Evolutionary conservation across 1,140 invertebrate species (phyloP).

Genomic region (Antheraea pernyi): DNA sequence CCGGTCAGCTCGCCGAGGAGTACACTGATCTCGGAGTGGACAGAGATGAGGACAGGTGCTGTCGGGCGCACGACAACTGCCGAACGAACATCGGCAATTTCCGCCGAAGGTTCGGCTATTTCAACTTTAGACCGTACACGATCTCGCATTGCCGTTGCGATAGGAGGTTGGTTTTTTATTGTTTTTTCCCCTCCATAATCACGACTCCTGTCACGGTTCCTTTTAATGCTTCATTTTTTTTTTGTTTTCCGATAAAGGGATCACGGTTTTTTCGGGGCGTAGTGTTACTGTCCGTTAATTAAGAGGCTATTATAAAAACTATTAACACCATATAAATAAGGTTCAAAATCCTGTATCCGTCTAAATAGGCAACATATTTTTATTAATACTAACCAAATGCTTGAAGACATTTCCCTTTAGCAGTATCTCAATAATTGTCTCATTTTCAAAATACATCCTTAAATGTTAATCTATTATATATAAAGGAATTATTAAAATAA

Average conservation of each 20-base stretch:
- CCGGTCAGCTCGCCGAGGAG: slow-evolving; percentile 82
- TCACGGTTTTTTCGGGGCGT: background rate
- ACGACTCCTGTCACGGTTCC: slow-evolving; percentile 4
- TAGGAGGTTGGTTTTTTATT: slow-evolving; percentile 82
- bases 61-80: slow-evolving; percentile 89
- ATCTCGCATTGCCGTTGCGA: slow-evolving; percentile 93
- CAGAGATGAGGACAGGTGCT: slow-evolving; percentile 87
- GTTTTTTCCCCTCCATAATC: slow-evolving; percentile 16
- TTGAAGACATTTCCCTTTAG: no score
- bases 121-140: slow-evolving; percentile 91
- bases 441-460: no score
- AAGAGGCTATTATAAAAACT: background rate
- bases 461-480: no score
- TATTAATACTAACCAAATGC: no score
- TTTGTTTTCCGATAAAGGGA: background rate
- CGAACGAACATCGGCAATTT: slow-evolving; percentile 85
- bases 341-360: background rate
- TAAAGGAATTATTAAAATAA: no score
- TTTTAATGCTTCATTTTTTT: background rate
- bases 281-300: background rate
- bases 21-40: slow-evolving; percentile 86
- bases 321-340: background rate
- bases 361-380: no score
- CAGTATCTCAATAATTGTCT: no score
- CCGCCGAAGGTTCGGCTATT: slow-evolving; percentile 84